These are phyloP conservation scores for Piaya cayana DNA, from an alignment of 2,113 vertebrate species.

Conservation along the genomic window DNA sequence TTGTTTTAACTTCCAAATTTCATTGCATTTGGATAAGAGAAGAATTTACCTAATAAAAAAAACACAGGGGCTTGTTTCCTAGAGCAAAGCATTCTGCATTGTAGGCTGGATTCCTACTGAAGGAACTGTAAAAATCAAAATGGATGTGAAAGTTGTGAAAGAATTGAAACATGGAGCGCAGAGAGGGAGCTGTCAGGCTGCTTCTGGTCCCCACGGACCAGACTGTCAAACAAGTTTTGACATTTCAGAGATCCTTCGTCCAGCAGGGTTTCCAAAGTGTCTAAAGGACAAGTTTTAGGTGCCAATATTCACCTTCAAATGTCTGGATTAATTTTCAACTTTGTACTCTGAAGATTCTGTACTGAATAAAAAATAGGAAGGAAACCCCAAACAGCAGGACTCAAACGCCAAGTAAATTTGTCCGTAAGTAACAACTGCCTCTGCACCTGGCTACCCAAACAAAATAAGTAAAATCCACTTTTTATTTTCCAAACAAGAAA, in stretches of 20 bases:
- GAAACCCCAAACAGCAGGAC: neutral
- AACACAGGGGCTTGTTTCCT: neutral
- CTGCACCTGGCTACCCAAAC: neutral
- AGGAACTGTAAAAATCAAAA: neutral
- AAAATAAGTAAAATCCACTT: neutral
- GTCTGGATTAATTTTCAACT: neutral
- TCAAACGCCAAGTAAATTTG: neutral
- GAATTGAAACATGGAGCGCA: neutral
- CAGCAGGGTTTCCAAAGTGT: neutral
- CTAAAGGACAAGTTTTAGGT: neutral
- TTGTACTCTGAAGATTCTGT: neutral
- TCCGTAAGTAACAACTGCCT: neutral
- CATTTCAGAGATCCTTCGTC: neutral
- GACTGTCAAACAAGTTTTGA: neutral
- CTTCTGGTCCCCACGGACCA: neutral
- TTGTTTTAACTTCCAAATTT: neutral
- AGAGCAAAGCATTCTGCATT: neutral
- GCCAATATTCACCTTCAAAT: neutral
- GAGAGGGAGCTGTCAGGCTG: neutral
- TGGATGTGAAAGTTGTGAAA: neutral
- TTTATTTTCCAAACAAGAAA: neutral
- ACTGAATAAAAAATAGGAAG: neutral
- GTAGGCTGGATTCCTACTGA: neutral
- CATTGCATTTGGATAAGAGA: neutral
- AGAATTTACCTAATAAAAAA: neutral